Percentiles rank a stretch among this genome's conserved stretches.
These are phyloP conservation scores for Oryzias dopingdopingensis DNA, from an alignment of 2,797 vertebrate genomes.

Conservation along the genomic window DNA sequence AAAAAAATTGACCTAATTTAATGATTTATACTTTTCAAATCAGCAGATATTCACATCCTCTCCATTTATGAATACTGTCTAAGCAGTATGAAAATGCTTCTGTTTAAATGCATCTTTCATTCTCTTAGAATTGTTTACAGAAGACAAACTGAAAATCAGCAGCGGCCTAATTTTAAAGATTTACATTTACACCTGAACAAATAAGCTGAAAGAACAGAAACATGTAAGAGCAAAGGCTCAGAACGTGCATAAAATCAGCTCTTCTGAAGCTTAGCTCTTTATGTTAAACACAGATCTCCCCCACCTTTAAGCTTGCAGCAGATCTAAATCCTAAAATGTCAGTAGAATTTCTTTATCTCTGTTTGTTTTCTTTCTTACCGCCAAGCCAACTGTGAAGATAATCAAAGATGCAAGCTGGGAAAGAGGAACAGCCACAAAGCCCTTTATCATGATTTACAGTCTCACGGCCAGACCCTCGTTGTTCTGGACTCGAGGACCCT, in stretches of 20 bases:
- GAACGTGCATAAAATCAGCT: neutral
- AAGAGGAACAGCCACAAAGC: constrained; percentile 47
- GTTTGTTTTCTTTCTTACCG: constrained; percentile 40
- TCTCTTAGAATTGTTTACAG: no score
- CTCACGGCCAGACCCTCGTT: constrained; percentile 77
- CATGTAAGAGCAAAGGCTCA: no score
- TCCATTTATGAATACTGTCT: no score
- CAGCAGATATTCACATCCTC: no score
- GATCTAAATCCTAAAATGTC: constrained; percentile 45
- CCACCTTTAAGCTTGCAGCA: constrained; percentile 30
- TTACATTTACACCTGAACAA: neutral
- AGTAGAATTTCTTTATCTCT: constrained; percentile 47
- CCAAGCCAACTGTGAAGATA: constrained; percentile 61
- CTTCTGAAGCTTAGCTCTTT: neutral
- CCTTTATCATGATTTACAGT: constrained; percentile 90
- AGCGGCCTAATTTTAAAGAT: neutral
- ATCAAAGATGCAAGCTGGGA: constrained; percentile 50
- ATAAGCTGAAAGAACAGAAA: no score
- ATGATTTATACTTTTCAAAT: no score
- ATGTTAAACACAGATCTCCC: constrained; percentile 18
- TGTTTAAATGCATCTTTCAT: no score
- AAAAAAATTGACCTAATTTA: no score
- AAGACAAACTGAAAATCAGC: no score
- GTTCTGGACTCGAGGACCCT: constrained; percentile 83
- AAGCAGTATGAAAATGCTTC: no score